phyloP scores from a whole-genome alignment of 1,140 invertebrate species.

The Ceratosolen solmsi region DNA sequence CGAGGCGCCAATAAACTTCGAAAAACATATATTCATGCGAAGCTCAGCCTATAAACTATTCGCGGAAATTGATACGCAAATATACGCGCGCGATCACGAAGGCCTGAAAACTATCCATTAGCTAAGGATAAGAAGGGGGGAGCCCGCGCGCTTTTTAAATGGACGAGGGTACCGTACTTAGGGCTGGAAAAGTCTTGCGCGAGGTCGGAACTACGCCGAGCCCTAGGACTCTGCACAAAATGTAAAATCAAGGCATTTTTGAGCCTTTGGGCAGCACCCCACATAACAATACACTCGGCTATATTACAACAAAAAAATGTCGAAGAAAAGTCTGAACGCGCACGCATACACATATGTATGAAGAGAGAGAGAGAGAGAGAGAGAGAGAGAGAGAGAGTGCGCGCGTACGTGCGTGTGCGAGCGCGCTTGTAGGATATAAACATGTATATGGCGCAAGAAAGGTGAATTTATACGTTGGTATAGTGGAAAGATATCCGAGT shows the following conservation, averaged over 20 bases:
- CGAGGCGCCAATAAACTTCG: conserved; percentile 20
- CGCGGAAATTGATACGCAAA: conserved; percentile 22
- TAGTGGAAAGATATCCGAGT: conserved; percentile 7
- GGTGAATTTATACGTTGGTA: not conserved
- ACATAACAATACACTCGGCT: not conserved
- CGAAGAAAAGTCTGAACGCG: too few relatives aligned
- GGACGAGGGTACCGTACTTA: not conserved
- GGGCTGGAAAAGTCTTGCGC: not conserved
- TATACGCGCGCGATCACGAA: not conserved
- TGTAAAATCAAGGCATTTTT: conserved; percentile 13
- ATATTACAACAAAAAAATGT: too few relatives aligned
- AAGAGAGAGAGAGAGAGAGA: not conserved
- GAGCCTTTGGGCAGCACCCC: not conserved
- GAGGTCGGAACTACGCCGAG: not conserved
- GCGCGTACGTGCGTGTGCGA: too few relatives aligned
- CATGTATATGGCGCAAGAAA: not conserved
- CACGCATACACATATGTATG: too few relatives aligned
- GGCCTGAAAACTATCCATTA: not conserved
- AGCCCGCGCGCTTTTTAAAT: not conserved
- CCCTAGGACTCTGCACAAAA: not conserved
- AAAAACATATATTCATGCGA: not conserved
- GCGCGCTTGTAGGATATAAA: too few relatives aligned
- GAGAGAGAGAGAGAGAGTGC: not conserved
- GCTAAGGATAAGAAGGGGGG: not conserved
- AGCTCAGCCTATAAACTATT: not conserved